phyloP scores from a whole-genome alignment of 2,113 vertebrate species.

The Opisthocomus hoazin region DNA sequence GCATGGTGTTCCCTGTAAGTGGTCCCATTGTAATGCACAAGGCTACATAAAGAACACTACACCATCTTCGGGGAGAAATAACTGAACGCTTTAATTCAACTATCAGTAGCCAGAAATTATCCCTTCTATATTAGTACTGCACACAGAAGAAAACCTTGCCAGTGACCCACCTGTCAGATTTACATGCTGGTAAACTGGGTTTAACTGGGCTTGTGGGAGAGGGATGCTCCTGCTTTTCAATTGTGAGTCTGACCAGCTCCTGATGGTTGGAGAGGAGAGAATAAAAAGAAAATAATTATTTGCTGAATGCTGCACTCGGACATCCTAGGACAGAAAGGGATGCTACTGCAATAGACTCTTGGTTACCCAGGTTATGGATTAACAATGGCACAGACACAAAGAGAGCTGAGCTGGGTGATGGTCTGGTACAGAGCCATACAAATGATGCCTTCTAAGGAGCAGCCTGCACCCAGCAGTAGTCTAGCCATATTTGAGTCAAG shows the following conservation, averaged over 20 bases:
- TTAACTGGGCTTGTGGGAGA: conserved; percentile 91
- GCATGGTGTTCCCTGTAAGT: not conserved
- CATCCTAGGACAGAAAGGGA: not conserved
- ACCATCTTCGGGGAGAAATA: not conserved
- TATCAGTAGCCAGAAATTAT: not conserved
- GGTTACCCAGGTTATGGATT: not conserved
- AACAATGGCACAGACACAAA: not conserved
- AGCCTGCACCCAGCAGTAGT: not conserved
- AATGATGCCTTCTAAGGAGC: not conserved
- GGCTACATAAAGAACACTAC: not conserved
- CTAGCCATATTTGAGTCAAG: not conserved
- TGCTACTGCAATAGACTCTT: not conserved
- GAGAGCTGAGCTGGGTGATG: not conserved
- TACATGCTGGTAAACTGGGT: conserved; percentile 78
- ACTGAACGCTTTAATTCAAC: not conserved
- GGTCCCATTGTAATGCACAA: not conserved
- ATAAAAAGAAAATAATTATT: not conserved
- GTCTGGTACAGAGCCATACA: not conserved
- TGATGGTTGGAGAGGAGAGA: conserved; percentile 26
- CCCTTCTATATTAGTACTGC: not conserved
- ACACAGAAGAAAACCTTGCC: not conserved
- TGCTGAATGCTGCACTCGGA: not conserved
- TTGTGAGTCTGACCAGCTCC: conserved; percentile 94
- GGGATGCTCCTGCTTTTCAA: conserved; percentile 94
- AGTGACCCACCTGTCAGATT: conserved; percentile 82